Conservation (phyloP, 2,888 invertebrate species). For the Tenthredo amoena region DNA sequence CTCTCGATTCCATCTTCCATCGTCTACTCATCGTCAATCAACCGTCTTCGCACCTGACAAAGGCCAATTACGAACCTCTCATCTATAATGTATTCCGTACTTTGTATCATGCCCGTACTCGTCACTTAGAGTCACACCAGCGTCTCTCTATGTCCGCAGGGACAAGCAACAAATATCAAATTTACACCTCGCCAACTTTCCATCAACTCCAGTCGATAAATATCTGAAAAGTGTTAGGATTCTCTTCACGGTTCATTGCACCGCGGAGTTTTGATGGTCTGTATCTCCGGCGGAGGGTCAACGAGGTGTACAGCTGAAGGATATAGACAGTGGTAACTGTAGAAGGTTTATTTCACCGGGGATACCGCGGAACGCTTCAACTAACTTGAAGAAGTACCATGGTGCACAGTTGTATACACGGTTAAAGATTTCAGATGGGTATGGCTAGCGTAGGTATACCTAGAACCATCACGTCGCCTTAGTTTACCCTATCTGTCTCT, state of each 20-base stretch:
- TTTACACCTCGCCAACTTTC: not conserved
- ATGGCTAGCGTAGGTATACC: not conserved
- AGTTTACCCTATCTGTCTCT: not conserved
- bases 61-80: constrained; percentile 34
- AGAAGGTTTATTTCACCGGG: constrained; percentile 30
- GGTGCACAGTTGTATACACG: not conserved
- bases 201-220: constrained; percentile 28
- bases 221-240: constrained; percentile 2
- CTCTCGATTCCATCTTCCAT: constrained; percentile 25
- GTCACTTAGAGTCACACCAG: not conserved
- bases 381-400: constrained; percentile 38
- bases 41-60: constrained; percentile 9
- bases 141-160: not conserved
- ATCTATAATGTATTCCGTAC: not conserved
- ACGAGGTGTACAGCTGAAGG: constrained; percentile 10
- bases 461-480: not conserved
- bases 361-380: constrained; percentile 29
- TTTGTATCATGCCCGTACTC: not conserved
- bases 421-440: not conserved
- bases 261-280: constrained; percentile 16
- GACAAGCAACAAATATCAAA: not conserved
- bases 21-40: constrained; percentile 16
- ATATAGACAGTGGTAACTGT: not conserved
- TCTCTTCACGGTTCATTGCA: not conserved
- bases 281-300: constrained; percentile 39